These are phyloP conservation scores for Sarcophaga peregrina DNA, from an alignment of 1,140 invertebrate genomes.

Conservation along the genomic window DNA sequence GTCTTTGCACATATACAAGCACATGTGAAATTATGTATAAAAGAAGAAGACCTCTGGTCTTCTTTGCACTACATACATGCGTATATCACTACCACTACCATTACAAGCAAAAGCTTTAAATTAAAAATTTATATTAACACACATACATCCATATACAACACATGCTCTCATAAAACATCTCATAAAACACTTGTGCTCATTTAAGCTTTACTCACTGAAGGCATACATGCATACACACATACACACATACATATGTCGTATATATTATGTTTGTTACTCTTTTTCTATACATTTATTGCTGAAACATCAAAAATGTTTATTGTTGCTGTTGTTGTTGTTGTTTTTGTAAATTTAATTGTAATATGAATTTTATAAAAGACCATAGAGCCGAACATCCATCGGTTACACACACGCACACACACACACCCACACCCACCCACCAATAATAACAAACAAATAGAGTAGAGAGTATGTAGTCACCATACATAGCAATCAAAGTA, in stretches of 20 bases:
- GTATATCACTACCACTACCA: not conserved
- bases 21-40: not conserved
- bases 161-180: not conserved
- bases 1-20: not conserved
- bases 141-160: too few relatives aligned
- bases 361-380: constrained; percentile 28
- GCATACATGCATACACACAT: too few relatives aligned
- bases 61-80: too few relatives aligned
- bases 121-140: constrained; percentile 4
- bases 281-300: constrained; percentile 3
- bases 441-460: not conserved
- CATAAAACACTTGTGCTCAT: not conserved
- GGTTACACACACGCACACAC: too few relatives aligned
- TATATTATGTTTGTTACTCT: not conserved
- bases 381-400: not conserved
- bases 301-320: constrained; percentile 31
- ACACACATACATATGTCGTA: too few relatives aligned
- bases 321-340: too few relatives aligned
- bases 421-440: too few relatives aligned
- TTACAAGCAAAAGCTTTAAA: not conserved
- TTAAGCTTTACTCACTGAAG: not conserved
- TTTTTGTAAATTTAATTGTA: not conserved
- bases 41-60: not conserved
- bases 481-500: constrained; percentile 28
- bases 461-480: not conserved